Percentiles rank a stretch among this genome's conserved stretches.
phyloP scores from a whole-genome alignment of 2,888 invertebrate species.

The Arge pagana region DNA sequence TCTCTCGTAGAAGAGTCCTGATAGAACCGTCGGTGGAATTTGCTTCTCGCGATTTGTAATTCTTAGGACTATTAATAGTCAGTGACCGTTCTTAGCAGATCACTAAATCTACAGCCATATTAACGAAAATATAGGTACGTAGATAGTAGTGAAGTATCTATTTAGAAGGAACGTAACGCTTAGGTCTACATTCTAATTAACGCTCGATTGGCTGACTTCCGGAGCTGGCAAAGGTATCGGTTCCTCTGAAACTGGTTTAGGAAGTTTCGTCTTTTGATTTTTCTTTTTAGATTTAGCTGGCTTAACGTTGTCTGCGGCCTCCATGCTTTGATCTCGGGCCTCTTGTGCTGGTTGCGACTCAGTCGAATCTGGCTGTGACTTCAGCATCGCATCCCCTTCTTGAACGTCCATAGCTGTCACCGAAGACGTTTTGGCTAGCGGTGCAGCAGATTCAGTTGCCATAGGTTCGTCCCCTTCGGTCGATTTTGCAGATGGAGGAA shows the following conservation, averaged over 20 bases:
- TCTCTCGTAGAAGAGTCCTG: too few species aligned
- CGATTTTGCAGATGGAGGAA: background rate
- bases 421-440: background rate
- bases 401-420: conserved; percentile 7
- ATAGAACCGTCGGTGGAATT: too few species aligned
- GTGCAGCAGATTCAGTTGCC: background rate
- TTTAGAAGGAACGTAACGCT: too few species aligned
- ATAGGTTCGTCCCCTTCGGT: too few species aligned
- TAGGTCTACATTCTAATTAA: background rate
- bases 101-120: too few species aligned
- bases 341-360: conserved; percentile 17
- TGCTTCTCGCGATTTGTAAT: too few species aligned
- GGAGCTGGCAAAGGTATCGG: conserved; percentile 53
- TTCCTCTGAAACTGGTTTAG: conserved; percentile 43
- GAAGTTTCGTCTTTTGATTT: conserved; percentile 45
- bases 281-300: conserved; percentile 44
- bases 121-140: too few species aligned
- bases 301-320: conserved; percentile 25
- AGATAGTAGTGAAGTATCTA: too few species aligned
- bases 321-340: conserved; percentile 24
- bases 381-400: conserved; percentile 55
- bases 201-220: conserved; percentile 26
- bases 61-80: too few species aligned
- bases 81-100: too few species aligned
- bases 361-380: background rate